Evolutionary conservation across 2,113 vertebrate species (phyloP).

Genomic region (Crypturellus undulatus): DNA sequence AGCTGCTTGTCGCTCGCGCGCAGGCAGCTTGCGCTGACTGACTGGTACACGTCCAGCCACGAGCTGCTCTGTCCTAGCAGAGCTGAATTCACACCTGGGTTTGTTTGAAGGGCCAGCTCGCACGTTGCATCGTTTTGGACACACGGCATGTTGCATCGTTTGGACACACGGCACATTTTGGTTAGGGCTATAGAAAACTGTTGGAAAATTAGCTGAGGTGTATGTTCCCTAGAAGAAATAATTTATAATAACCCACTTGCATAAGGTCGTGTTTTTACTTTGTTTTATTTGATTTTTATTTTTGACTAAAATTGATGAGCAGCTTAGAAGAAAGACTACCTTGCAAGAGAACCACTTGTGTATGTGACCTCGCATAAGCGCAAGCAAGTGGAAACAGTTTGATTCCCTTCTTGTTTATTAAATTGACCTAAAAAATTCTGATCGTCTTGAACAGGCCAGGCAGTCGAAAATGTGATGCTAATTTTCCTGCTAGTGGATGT

Average conservation of each 20-base stretch:
- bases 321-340: background rate
- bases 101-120: background rate
- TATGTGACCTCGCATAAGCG: background rate
- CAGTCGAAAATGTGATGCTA: background rate
- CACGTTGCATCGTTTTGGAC: background rate
- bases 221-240: background rate
- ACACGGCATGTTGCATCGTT: background rate
- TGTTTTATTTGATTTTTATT: background rate
- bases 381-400: background rate
- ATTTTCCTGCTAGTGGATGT: background rate
- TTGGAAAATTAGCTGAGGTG: background rate
- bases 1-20: background rate
- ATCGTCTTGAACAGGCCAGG: conserved; percentile 4
- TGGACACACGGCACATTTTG: background rate
- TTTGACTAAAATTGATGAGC: background rate
- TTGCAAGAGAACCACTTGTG: background rate
- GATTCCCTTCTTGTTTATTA: background rate
- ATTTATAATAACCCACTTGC: background rate
- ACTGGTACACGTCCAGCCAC: background rate
- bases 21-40: background rate
- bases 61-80: background rate
- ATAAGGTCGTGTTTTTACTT: background rate
- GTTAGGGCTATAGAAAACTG: background rate
- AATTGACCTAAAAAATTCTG: background rate
- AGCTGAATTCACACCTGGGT: background rate